Evolutionary conservation across 2,797 vertebrate genomes (phyloP), one percentile per base, ranked within the genome.

Genomic region (Brachyrhaphis roseni): DNA sequence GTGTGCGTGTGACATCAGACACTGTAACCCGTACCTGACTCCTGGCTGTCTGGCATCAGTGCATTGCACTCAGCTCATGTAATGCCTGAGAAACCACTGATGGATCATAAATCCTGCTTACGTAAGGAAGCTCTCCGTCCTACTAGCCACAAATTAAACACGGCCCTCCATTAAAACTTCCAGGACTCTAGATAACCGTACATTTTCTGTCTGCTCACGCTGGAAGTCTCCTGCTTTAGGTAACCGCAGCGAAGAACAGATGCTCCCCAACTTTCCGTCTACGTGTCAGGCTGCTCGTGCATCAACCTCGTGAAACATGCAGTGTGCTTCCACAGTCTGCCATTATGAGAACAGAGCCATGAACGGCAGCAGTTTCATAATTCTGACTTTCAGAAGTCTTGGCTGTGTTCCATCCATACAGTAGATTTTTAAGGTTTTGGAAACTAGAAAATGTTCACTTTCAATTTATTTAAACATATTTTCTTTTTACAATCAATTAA

Each of bases 201-300:
- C 79, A 83, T 83, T 87, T 62, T 77, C 82, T 72, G 79, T 89
- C 77, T 87, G 76, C 11, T 57, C 23, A 66, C 31, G 72, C 66
- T 80, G 85, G 77, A 85, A 87, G 80, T 85, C 91, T 92, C 78
- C 78, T 43, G 74, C 80, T 82, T 82, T 77, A 80, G 82, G 80
- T 81, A 81, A 91, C 88, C 90, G 66, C 89, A 92, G 82, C 49
- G 31, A 76, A 78, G 84, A 46, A 6, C 3, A 13, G 34, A 47
- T 2, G 79, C 84, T 84, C 70, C 66, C 66, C 39, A 64, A 88
- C 79, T 92, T 93, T 92, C 87, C 86, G 85, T 91, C 90, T 90
- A 89, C 89, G 90, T 93, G 91, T 89, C 90, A 88, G 78, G 57
- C 70, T 34, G 31, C 91, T 85, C 79, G 66, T 45, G 49, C 75